A percentile compares a stretch with the other conserved stretches of the same genome.
phyloP scores from a whole-genome alignment of 2,113 vertebrate genomes.

The Apodemus speciosus region DNA sequence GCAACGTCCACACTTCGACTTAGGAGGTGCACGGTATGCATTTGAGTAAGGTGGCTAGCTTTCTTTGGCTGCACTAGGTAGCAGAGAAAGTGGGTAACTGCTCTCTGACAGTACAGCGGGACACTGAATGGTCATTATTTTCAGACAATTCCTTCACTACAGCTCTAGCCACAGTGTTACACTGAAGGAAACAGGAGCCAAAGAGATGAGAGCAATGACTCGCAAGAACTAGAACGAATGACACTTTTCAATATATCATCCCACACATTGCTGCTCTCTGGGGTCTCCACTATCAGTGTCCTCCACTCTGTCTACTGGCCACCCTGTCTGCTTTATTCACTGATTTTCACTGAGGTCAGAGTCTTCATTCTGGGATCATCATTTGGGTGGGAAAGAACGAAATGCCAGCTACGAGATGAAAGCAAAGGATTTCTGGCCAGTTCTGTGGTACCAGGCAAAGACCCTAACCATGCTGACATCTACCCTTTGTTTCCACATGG shows the following conservation, averaged over 20 bases:
- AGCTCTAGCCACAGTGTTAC: constrained; percentile 9
- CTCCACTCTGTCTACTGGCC: not conserved
- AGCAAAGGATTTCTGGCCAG: not conserved
- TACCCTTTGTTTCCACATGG: not conserved
- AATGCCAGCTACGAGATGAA: not conserved
- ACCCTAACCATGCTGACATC: not conserved
- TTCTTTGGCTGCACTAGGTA: not conserved
- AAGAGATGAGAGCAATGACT: not conserved
- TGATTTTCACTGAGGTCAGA: not conserved
- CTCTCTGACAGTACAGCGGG: not conserved
- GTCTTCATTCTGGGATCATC: not conserved
- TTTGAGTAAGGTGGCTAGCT: not conserved
- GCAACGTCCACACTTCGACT: not conserved
- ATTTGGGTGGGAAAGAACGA: not conserved
- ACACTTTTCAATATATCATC: not conserved
- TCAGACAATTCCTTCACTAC: not conserved
- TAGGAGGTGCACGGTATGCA: not conserved
- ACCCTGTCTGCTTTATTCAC: not conserved
- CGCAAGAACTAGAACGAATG: not conserved
- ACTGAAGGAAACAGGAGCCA: constrained; percentile 31
- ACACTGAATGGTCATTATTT: constrained; percentile 17
- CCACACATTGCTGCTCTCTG: not conserved
- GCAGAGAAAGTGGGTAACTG: not conserved
- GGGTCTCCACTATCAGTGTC: not conserved
- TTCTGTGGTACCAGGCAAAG: not conserved